A percentile compares a stretch with the other conserved stretches of the same genome.
These are phyloP conservation scores for Enchytraeus crypticus DNA, from an alignment of 2,888 invertebrate species.

Conservation along the genomic window DNA sequence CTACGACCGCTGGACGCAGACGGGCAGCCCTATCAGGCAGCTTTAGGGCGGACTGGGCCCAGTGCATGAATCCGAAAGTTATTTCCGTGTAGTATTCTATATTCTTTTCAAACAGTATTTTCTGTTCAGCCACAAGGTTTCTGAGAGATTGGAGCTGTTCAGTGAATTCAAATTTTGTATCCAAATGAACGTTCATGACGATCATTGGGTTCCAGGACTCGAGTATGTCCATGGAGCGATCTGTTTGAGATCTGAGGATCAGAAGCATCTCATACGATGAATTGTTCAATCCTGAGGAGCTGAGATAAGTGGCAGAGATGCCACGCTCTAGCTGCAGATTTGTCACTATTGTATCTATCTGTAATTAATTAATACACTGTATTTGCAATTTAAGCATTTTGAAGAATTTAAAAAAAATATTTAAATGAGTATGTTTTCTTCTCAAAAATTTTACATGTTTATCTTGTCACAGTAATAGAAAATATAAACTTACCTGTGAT, in stretches of 20 bases:
- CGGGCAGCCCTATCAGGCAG: not conserved
- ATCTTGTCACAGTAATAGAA: no score
- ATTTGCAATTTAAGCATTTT: no score
- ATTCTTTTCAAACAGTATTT: not conserved
- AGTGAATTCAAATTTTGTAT: not conserved
- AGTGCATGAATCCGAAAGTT: not conserved
- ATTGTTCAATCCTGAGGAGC: not conserved
- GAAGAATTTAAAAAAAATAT: no score
- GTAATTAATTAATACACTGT: no score
- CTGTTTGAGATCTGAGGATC: not conserved
- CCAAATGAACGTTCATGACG: not conserved
- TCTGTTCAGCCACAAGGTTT: not conserved
- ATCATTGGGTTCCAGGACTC: not conserved
- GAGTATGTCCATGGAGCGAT: not conserved
- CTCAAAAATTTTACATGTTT: no score
- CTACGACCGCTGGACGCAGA: not conserved
- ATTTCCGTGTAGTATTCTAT: not conserved
- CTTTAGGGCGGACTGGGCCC: not conserved
- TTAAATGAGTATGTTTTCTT: no score
- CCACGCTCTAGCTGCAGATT: slow-evolving; percentile 6
- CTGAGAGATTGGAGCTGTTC: not conserved
- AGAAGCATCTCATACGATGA: not conserved
- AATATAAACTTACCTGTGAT: no score
- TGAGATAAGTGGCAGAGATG: not conserved
- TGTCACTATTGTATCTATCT: not conserved